Conservation (phyloP, 2,797 vertebrate genomes). For the Diglossa cyanea region DNA sequence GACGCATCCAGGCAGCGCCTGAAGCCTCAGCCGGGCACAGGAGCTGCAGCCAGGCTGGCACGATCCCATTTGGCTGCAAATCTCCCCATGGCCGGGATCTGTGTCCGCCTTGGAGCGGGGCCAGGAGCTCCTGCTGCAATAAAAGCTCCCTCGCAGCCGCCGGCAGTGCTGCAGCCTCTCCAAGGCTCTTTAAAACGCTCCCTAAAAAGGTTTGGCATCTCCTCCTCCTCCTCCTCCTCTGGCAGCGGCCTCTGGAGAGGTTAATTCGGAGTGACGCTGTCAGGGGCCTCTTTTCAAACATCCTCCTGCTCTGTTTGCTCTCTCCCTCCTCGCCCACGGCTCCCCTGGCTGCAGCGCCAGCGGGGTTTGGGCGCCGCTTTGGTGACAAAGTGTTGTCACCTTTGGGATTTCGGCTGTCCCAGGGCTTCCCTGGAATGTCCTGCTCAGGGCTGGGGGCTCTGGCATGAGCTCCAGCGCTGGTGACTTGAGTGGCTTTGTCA, state of each 20-base stretch:
- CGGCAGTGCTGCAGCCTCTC: not conserved
- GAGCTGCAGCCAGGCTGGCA: not conserved
- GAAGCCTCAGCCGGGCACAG: not conserved
- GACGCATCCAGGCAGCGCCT: rapidly evolving
- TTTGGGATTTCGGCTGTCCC: rapidly evolving
- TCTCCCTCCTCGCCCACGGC: not conserved
- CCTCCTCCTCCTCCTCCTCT: not conserved
- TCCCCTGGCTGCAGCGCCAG: rapidly evolving
- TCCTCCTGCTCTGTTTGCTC: not conserved
- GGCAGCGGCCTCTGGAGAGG: not conserved
- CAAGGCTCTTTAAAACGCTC: not conserved
- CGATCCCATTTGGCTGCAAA: constrained; percentile 11
- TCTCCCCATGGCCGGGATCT: not conserved
- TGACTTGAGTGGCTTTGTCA: not conserved
- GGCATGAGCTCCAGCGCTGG: not conserved
- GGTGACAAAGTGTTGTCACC: not conserved
- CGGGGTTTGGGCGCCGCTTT: rapidly evolving
- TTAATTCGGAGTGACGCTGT: constrained; percentile 23
- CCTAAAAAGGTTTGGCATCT: not conserved
- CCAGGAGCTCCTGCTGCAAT: not conserved
- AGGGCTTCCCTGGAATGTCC: not conserved
- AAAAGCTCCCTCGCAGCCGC: not conserved
- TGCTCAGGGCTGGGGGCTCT: not conserved
- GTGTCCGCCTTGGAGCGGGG: not conserved
- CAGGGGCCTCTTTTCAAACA: not conserved